Conservation (phyloP, 2,113 vertebrate species). For the Chinchilla lanigera region DNA sequence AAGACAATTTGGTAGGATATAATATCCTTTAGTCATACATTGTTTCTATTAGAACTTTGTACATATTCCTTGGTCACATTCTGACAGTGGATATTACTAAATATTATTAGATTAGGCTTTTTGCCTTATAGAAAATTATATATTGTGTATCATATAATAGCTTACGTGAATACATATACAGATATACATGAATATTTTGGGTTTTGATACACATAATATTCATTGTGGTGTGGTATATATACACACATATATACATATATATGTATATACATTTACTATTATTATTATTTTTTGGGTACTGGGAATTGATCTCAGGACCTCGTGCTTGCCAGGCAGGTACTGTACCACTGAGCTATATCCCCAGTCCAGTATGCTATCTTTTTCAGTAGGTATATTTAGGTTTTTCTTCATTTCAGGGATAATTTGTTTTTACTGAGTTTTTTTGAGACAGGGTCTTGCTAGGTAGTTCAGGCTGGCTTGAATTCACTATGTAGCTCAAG, state of each 20-base stretch:
- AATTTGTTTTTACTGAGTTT: not conserved
- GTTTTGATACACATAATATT: not conserved
- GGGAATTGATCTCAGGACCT: too few relatives aligned
- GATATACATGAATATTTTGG: not conserved
- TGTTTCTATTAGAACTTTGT: slow-evolving; percentile 30
- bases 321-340: too few relatives aligned
- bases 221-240: not conserved
- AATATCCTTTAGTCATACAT: not conserved
- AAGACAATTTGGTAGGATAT: not conserved
- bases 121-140: not conserved
- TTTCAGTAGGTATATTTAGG: not conserved
- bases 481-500: not conserved
- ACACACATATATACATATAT: too few relatives aligned
- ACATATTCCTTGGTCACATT: not conserved
- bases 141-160: not conserved
- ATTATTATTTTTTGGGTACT: too few relatives aligned
- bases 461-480: not conserved
- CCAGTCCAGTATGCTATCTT: not conserved
- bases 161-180: not conserved
- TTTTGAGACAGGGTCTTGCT: not conserved
- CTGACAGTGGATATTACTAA: not conserved
- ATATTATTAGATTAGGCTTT: not conserved
- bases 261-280: too few relatives aligned
- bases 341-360: too few relatives aligned
- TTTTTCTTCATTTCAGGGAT: not conserved